These are phyloP conservation scores for Allygus modestus DNA, from an alignment of 2,888 invertebrate genomes.

Conservation along the genomic window DNA sequence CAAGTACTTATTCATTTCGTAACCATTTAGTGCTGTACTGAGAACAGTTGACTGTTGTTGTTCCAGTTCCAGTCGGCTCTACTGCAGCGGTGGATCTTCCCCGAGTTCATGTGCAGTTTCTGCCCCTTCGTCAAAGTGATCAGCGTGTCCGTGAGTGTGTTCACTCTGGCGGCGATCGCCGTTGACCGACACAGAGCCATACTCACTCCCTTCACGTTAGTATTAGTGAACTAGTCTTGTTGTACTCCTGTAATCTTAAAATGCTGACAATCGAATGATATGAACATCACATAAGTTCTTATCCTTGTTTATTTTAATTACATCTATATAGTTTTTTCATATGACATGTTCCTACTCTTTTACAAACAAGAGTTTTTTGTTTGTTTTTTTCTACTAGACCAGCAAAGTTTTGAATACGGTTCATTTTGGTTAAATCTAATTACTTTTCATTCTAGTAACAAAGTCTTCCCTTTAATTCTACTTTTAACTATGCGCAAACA, in stretches of 20 bases:
- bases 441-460: no score
- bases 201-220: conserved; percentile 84
- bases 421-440: no score
- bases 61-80: conserved; percentile 91
- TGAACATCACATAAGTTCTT: not conserved
- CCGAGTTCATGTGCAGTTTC: conserved; percentile 91
- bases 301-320: conserved; percentile 57
- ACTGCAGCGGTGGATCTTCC: conserved; percentile 91
- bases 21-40: no score
- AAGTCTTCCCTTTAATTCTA: no score
- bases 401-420: no score
- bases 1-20: no score
- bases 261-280: no score
- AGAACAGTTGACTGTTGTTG: no score
- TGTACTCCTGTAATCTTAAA: not conserved
- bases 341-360: not conserved
- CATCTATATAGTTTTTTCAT: not conserved
- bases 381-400: no score
- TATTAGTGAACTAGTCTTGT: no score
- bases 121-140: conserved; percentile 93
- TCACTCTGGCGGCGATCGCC: conserved; percentile 91
- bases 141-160: conserved; percentile 91
- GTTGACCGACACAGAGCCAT: conserved; percentile 90
- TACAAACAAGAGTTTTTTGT: no score
- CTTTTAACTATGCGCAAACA: no score